Evolutionary conservation across 2,888 invertebrate genomes (phyloP).

Genomic region (Hartigia nigra): DNA sequence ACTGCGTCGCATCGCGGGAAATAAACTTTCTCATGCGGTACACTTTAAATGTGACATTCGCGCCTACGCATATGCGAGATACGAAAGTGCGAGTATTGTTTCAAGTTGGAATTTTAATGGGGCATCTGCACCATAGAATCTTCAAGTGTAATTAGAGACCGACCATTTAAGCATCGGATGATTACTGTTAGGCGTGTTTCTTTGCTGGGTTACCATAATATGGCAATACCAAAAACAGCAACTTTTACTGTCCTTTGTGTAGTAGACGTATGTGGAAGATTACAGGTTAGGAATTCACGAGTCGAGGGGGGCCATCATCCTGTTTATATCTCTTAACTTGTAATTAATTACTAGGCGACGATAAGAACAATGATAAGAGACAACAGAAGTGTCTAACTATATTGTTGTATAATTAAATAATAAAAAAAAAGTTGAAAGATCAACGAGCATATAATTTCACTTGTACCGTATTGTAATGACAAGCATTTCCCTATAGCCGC

Average conservation of each 20-base stretch:
- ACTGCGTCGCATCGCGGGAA: neutral
- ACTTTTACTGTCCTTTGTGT: neutral
- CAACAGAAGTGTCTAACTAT: neutral
- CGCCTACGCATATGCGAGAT: neutral
- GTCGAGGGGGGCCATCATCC: neutral
- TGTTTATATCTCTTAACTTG: neutral
- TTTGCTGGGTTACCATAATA: neutral
- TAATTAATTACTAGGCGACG: neutral
- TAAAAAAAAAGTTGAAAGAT: neutral
- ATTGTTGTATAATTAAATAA: neutral
- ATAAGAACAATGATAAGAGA: neutral
- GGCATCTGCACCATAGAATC: neutral
- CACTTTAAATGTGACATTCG: neutral
- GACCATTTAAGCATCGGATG: neutral
- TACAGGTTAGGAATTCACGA: neutral
- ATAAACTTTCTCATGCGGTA: neutral
- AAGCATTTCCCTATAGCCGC: neutral
- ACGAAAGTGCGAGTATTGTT: neutral
- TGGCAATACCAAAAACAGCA: neutral
- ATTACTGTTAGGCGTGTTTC: neutral
- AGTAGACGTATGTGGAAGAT: neutral
- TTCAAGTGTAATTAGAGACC: neutral
- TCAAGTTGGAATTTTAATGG: neutral
- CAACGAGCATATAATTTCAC: neutral
- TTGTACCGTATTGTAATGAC: neutral